Conservation (phyloP, 2,888 invertebrate genomes). For the Petrophora chlorosata region DNA sequence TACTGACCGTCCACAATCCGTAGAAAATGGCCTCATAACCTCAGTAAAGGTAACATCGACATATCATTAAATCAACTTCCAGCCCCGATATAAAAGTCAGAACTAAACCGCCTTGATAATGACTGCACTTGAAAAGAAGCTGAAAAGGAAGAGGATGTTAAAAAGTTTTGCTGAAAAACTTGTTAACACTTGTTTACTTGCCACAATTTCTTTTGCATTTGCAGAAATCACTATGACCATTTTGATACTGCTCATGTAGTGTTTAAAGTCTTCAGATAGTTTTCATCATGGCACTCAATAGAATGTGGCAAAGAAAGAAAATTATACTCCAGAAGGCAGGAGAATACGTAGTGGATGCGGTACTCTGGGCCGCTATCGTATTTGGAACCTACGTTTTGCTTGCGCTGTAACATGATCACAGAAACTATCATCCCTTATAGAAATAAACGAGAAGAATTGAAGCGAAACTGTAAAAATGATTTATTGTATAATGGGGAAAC, state of each 20-base stretch:
- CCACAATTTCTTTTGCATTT: constrained; percentile 61
- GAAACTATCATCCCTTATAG: too few species aligned
- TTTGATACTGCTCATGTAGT: constrained; percentile 52
- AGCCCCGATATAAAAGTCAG: background rate
- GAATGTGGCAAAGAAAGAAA: constrained; percentile 50
- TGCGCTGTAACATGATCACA: constrained; percentile 30
- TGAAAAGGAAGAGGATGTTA: constrained; percentile 46
- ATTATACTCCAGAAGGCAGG: constrained; percentile 41
- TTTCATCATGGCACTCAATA: constrained; percentile 50
- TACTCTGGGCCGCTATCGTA: constrained; percentile 55
- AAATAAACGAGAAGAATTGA: too few species aligned
- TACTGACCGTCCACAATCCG: background rate
- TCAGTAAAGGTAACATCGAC: constrained; percentile 2
- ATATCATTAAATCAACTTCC: background rate
- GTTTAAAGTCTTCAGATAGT: too few species aligned
- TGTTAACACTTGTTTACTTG: constrained; percentile 56
- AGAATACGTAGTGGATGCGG: constrained; percentile 42
- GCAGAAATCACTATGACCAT: constrained; percentile 62
- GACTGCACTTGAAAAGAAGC: constrained; percentile 52
- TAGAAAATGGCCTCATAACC: constrained; percentile 2
- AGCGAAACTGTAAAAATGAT: too few species aligned
- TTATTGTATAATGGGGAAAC: too few species aligned
- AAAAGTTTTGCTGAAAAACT: constrained; percentile 54
- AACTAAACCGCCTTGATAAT: constrained; percentile 31
- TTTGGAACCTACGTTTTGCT: constrained; percentile 56